A percentile compares a stretch with the other conserved stretches of the same genome.
Conservation (phyloP, 2,113 vertebrate species). For the Lucifuga dentata region DNA sequence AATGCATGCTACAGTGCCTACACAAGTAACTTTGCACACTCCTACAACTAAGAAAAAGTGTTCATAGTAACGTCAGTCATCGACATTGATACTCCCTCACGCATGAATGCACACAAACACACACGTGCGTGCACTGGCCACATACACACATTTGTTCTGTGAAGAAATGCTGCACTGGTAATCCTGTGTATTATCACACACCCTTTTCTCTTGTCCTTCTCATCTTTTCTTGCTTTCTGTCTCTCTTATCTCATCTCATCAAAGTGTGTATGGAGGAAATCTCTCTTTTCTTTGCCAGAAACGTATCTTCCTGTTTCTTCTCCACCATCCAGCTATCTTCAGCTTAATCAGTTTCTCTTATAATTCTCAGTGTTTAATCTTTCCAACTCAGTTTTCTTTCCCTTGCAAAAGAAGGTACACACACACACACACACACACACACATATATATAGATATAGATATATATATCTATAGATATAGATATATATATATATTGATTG, state of each 20-base stretch:
- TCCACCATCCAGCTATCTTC: not conserved
- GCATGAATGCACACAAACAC: not conserved
- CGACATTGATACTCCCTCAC: not conserved
- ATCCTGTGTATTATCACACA: conserved; percentile 40
- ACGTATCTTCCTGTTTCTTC: conserved; percentile 3
- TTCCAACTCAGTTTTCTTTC: conserved; percentile 20
- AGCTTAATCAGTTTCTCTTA: conserved; percentile 40
- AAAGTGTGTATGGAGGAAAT: conserved; percentile 40
- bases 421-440: too few relatives aligned
- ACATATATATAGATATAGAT: too few relatives aligned
- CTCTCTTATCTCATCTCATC: conserved; percentile 60
- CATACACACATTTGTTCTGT: not conserved
- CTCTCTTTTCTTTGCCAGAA: conserved; percentile 4
- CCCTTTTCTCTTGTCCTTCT: conserved; percentile 31
- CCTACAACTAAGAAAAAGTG: too few relatives aligned
- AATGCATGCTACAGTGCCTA: conserved; percentile 6
- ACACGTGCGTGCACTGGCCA: not conserved
- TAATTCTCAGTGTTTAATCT: conserved; percentile 25
- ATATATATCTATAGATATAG: too few relatives aligned
- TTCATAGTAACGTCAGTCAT: not conserved
- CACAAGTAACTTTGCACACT: not conserved
- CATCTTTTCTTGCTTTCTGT: conserved; percentile 37
- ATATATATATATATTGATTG: too few relatives aligned
- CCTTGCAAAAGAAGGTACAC: conserved; percentile 17
- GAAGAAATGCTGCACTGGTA: conserved; percentile 50